Percentiles rank a stretch among this genome's conserved stretches.
Conservation (phyloP, 2,888 invertebrate species). For the Pyralis farinalis region DNA sequence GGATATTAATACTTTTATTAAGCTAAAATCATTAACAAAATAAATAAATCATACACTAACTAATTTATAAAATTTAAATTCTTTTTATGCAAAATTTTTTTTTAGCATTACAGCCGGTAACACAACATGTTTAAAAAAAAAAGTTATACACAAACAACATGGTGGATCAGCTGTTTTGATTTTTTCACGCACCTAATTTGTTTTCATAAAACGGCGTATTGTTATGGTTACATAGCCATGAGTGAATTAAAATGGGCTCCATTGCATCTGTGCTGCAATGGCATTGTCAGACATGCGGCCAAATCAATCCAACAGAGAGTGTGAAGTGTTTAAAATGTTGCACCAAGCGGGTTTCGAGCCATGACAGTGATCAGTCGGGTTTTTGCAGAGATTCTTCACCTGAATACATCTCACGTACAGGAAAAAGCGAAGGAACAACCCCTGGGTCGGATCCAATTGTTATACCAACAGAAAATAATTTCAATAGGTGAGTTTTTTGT, state of each 20-base stretch:
- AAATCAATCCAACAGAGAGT: constrained; percentile 94
- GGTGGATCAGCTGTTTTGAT: constrained; percentile 83
- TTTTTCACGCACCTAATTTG: constrained; percentile 58
- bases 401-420: constrained; percentile 61
- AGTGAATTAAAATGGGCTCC: constrained; percentile 89
- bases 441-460: constrained; percentile 67
- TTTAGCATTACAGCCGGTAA: constrained; percentile 5
- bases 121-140: constrained; percentile 29
- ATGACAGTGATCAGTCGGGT: constrained; percentile 72
- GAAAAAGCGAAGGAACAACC: constrained; percentile 68
- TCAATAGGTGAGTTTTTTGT: constrained; percentile 64
- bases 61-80: neutral
- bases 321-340: constrained; percentile 92
- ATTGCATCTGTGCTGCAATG: constrained; percentile 96
- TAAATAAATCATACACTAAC: neutral
- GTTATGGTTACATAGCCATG: constrained; percentile 79
- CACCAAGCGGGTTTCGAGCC: constrained; percentile 81
- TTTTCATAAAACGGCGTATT: constrained; percentile 68
- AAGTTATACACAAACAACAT: constrained; percentile 81
- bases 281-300: constrained; percentile 93
- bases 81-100: neutral
- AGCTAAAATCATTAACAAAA: neutral
- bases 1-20: neutral
- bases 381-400: constrained; percentile 66
- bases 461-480: constrained; percentile 63